phyloP scores from a whole-genome alignment of 2,888 invertebrate genomes.

The Brachynemurus nebulosus region DNA sequence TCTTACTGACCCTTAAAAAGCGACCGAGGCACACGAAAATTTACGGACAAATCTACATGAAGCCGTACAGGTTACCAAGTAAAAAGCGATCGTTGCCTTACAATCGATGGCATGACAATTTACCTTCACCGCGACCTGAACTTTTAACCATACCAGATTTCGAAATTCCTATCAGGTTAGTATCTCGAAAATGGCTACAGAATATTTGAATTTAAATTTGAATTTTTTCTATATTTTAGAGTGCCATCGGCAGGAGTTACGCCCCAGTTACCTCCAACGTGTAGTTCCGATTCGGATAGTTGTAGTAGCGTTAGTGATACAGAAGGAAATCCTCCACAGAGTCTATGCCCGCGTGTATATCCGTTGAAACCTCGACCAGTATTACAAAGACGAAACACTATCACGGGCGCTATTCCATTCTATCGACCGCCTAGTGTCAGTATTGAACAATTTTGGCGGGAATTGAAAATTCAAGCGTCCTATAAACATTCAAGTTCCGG shows the following conservation, averaged over 20 bases:
- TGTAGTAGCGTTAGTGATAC: slow-evolving; percentile 42
- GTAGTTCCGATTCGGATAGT: slow-evolving; percentile 27
- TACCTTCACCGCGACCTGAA: slow-evolving; percentile 50
- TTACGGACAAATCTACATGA: slow-evolving; percentile 58
- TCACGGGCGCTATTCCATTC: slow-evolving; percentile 68
- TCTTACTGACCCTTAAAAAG: slow-evolving; percentile 68
- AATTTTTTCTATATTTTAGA: slow-evolving; percentile 17
- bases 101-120: slow-evolving; percentile 51
- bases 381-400: slow-evolving; percentile 72
- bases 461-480: slow-evolving; percentile 44
- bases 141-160: slow-evolving; percentile 46
- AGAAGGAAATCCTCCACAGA: slow-evolving; percentile 39
- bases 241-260: slow-evolving; percentile 21
- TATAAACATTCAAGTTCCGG: slow-evolving; percentile 29
- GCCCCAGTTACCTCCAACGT: slow-evolving; percentile 18
- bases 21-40: slow-evolving; percentile 69
- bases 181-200: too few species aligned
- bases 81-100: slow-evolving; percentile 50
- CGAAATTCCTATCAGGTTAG: slow-evolving; percentile 42
- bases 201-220: not conserved
- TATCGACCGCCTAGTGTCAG: slow-evolving; percentile 45
- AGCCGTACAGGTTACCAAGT: slow-evolving; percentile 58
- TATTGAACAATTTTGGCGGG: slow-evolving; percentile 65
- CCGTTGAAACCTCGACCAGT: slow-evolving; percentile 61
- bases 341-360: slow-evolving; percentile 43